Conservation (phyloP, 2,888 invertebrate species). For the Trissoscelio sp. region DNA sequence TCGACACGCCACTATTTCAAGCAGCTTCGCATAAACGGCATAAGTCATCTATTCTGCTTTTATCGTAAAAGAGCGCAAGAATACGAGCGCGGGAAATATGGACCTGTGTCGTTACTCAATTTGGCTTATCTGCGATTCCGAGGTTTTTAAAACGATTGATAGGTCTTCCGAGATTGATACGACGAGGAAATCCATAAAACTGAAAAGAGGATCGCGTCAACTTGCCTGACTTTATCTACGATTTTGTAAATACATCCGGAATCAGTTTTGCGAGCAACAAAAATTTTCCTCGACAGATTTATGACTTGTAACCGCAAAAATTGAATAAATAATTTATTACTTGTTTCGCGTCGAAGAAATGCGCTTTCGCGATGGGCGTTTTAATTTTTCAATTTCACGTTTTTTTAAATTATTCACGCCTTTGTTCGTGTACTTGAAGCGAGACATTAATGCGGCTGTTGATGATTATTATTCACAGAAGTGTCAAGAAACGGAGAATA, state of each 20-base stretch:
- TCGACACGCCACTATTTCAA: conserved; percentile 67
- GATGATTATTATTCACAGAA: conserved; percentile 38
- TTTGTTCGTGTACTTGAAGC: conserved; percentile 38
- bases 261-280: conserved; percentile 15
- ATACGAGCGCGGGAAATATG: conserved; percentile 61
- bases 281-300: conserved; percentile 9
- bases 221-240: background rate
- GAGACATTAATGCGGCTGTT: conserved; percentile 28
- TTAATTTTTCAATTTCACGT: conserved; percentile 38
- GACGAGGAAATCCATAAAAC: conserved; percentile 48
- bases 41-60: conserved; percentile 66
- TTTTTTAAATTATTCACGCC: conserved; percentile 35
- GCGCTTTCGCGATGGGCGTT: background rate
- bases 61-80: conserved; percentile 58
- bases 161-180: conserved; percentile 61
- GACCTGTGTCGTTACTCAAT: conserved; percentile 64
- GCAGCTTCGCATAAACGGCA: conserved; percentile 65
- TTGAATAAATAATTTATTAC: background rate
- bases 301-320: background rate
- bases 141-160: conserved; percentile 62
- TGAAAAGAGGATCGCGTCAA: conserved; percentile 31
- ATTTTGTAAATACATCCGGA: conserved; percentile 30
- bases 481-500: conserved; percentile 41
- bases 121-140: conserved; percentile 63
- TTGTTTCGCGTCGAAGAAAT: background rate